Evolutionary conservation across 2,113 vertebrate genomes (phyloP).

Genomic region (Glareola pratincola): DNA sequence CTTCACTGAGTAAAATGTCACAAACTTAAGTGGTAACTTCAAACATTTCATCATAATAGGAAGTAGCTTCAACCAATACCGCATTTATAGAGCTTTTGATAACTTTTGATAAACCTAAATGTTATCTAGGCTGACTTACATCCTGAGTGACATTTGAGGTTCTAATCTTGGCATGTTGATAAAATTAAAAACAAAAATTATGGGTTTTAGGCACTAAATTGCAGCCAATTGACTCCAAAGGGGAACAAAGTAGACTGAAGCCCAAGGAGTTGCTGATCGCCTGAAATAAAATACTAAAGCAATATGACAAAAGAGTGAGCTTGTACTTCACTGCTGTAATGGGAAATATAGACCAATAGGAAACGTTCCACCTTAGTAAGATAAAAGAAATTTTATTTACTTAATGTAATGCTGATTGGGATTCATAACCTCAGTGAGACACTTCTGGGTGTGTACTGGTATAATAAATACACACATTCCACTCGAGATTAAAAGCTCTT

Average conservation of each 20-base stretch:
- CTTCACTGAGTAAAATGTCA: background rate
- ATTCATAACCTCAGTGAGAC: background rate
- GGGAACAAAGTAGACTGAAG: background rate
- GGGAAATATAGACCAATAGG: background rate
- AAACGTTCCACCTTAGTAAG: background rate
- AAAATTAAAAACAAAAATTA: background rate
- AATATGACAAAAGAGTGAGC: background rate
- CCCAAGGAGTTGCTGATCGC: background rate
- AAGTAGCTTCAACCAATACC: background rate
- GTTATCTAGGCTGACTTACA: background rate
- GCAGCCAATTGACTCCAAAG: background rate
- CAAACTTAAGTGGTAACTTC: background rate
- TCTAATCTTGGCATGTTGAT: background rate
- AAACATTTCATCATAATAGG: background rate
- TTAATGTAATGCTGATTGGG: background rate
- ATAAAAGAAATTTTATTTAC: background rate
- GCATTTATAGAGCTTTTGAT: background rate
- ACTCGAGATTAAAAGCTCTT: background rate
- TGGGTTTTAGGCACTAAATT: background rate
- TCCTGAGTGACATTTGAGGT: background rate
- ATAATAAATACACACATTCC: background rate
- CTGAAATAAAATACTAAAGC: background rate
- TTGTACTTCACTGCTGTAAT: background rate
- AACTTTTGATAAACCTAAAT: background rate
- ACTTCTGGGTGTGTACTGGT: conserved; percentile 2